Percentiles rank a stretch among this genome's conserved stretches.
These are phyloP conservation scores for Eolophus roseicapilla DNA, from an alignment of 2,113 vertebrate species.

Conservation along the genomic window DNA sequence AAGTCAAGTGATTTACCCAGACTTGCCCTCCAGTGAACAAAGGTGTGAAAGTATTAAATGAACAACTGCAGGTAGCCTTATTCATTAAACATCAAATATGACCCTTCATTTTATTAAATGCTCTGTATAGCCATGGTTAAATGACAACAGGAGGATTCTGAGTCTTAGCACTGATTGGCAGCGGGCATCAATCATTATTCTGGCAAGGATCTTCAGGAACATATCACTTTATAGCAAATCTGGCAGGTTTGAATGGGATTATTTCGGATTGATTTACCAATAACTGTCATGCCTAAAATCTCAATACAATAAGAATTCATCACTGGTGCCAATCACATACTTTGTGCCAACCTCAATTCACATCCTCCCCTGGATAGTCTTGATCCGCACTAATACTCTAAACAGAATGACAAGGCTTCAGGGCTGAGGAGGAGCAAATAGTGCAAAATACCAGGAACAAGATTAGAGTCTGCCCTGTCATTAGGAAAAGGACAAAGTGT, in stretches of 20 bases:
- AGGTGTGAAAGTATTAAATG: not conserved
- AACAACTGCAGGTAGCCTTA: not conserved
- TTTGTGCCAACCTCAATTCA: not conserved
- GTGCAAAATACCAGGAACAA: not conserved
- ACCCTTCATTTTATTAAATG: not conserved
- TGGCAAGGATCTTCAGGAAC: not conserved
- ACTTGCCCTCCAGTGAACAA: not conserved
- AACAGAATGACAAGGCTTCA: not conserved
- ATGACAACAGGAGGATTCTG: not conserved
- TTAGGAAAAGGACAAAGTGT: not conserved
- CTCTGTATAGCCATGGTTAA: not conserved
- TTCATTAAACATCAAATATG: not conserved
- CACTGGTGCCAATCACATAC: not conserved
- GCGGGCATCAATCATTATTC: constrained; percentile 37
- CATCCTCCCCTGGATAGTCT: not conserved
- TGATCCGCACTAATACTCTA: not conserved
- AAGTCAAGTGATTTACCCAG: not conserved
- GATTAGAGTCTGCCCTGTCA: not conserved
- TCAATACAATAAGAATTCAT: not conserved
- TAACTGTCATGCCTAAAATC: constrained; percentile 26
- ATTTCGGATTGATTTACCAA: not conserved
- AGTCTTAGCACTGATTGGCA: constrained; percentile 29
- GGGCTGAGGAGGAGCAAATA: not conserved
- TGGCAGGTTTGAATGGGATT: constrained; percentile 19
- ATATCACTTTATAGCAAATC: not conserved